phyloP scores from a whole-genome alignment of 2,113 vertebrate genomes.

The Gadus macrocephalus region DNA sequence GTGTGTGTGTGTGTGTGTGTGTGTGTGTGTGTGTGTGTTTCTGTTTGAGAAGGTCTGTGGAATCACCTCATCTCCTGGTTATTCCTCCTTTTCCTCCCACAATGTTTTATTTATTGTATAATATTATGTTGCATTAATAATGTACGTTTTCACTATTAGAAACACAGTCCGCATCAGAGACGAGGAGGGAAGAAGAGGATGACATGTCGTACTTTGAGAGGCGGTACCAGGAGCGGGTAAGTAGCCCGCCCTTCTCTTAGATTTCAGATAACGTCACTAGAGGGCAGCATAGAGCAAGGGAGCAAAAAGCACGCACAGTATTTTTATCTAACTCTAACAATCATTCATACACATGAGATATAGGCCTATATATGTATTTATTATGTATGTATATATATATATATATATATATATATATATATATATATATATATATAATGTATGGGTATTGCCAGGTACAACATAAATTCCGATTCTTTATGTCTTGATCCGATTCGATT shows the following conservation, averaged over 20 bases:
- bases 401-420: too few species aligned
- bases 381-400: too few species aligned
- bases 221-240: constrained; percentile 69
- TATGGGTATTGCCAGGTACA: too few species aligned
- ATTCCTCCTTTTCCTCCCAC: not conserved
- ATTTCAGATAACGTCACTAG: constrained; percentile 25
- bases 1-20: not conserved
- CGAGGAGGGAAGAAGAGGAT: constrained; percentile 58
- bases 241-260: constrained; percentile 34
- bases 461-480: too few species aligned
- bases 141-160: too few species aligned
- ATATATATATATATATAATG: too few species aligned
- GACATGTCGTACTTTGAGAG: constrained; percentile 78
- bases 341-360: too few species aligned
- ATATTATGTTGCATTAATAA: too few species aligned
- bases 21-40: constrained; percentile 30
- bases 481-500: too few species aligned
- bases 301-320: too few species aligned
- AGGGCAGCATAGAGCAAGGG: constrained; percentile 58
- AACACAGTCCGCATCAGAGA: constrained; percentile 38
- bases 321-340: too few species aligned
- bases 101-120: not conserved
- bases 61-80: not conserved
- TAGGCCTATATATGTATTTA: too few species aligned
- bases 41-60: constrained; percentile 68